These are phyloP conservation scores for Otocyon megalotis DNA, from an alignment of 2,113 vertebrate species.

Conservation along the genomic window DNA sequence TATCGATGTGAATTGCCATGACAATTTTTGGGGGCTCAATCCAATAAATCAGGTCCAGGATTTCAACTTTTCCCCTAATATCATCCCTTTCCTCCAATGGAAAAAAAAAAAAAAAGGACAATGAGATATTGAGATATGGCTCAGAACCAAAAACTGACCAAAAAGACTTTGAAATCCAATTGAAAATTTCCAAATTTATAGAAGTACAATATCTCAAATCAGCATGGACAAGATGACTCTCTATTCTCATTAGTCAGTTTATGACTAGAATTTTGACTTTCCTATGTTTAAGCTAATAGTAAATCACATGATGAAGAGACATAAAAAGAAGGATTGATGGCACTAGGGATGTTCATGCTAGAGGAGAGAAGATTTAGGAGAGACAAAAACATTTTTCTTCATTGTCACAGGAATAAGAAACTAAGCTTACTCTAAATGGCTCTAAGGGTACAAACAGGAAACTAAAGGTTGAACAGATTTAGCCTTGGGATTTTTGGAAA, in stretches of 20 bases:
- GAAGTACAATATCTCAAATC: not conserved
- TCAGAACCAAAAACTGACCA: not conserved
- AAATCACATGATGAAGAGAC: not conserved
- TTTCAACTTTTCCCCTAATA: not conserved
- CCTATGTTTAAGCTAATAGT: not conserved
- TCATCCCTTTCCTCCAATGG: rapidly evolving
- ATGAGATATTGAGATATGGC: not conserved
- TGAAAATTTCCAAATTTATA: not conserved
- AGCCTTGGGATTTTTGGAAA: not conserved
- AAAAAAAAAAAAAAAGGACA: not conserved
- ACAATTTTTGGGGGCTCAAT: not conserved
- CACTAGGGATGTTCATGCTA: not conserved
- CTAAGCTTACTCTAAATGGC: not conserved
- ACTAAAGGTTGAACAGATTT: not conserved
- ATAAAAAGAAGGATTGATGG: not conserved
- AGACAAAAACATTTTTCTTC: not conserved
- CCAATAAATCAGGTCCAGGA: not conserved
- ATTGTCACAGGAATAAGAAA: not conserved
- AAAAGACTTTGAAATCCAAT: not conserved
- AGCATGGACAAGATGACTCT: not conserved
- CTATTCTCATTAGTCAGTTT: not conserved
- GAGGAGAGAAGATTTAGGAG: not conserved
- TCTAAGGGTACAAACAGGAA: not conserved
- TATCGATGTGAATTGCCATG: not conserved
- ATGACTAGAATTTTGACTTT: slow-evolving; percentile 25